These are phyloP conservation scores for Macaca fascicularis DNA, from an alignment of 2,113 vertebrate genomes.

Conservation along the genomic window DNA sequence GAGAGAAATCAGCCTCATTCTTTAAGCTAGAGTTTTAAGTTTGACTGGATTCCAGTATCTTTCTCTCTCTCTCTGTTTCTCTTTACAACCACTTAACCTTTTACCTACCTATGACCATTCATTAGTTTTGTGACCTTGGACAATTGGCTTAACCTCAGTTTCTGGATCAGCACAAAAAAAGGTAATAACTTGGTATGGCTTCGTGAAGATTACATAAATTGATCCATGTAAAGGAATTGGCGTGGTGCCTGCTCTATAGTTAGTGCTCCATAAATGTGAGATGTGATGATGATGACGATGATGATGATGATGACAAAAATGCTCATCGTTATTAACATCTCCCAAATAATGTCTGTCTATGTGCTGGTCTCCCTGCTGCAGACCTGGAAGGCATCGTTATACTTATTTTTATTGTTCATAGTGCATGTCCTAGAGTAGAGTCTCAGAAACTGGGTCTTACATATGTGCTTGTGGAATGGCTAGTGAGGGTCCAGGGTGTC, in stretches of 20 bases:
- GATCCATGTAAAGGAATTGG: not conserved
- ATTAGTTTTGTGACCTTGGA: not conserved
- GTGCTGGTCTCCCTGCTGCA: not conserved
- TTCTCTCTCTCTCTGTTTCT: not conserved
- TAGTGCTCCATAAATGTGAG: not conserved
- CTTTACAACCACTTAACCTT: not conserved
- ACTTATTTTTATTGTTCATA: not conserved
- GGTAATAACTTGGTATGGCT: too few relatives aligned
- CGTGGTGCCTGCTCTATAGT: not conserved
- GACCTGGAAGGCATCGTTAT: not conserved
- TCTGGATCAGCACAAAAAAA: not conserved
- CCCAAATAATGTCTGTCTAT: not conserved
- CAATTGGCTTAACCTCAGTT: not conserved
- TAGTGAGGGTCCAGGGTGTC: too few relatives aligned
- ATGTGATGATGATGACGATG: too few relatives aligned
- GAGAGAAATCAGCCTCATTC: not conserved
- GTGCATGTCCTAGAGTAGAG: rapidly evolving
- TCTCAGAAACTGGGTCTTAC: not conserved
- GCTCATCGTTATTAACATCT: not conserved
- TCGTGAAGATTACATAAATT: not conserved
- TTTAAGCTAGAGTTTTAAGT: not conserved
- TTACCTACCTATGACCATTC: not conserved
- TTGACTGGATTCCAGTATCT: not conserved
- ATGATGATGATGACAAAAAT: not conserved
- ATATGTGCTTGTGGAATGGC: not conserved